Evolutionary conservation across 2,888 invertebrate species (phyloP).

Genomic region (Fissipunctia ypsillon): DNA sequence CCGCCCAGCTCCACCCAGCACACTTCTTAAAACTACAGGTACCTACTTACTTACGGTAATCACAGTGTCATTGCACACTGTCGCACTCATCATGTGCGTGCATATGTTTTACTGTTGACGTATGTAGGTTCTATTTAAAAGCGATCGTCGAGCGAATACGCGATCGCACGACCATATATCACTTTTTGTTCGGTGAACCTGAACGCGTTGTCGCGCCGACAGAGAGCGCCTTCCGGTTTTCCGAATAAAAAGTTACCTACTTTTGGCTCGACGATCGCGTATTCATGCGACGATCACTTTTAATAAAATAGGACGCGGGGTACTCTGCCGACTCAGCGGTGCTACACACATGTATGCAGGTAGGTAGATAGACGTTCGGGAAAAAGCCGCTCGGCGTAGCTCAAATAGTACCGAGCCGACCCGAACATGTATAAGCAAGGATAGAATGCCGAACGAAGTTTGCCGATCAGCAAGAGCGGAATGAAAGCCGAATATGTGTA

Average conservation of each 20-base stretch:
- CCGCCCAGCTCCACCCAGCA: constrained; percentile 59
- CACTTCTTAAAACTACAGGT: not conserved
- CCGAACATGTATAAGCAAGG: not conserved
- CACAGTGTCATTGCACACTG: constrained; percentile 32
- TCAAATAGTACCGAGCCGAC: not conserved
- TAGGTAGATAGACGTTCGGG: not conserved
- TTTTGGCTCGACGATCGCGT: too few relatives aligned
- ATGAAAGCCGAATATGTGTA: not conserved
- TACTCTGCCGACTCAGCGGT: not conserved
- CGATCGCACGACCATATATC: too few relatives aligned
- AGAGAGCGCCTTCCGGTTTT: too few relatives aligned
- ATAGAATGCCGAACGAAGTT: not conserved
- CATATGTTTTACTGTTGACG: not conserved
- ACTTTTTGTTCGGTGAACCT: too few relatives aligned
- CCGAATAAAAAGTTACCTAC: too few relatives aligned
- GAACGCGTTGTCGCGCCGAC: too few relatives aligned
- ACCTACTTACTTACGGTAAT: constrained; percentile 3
- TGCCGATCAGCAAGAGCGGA: too few relatives aligned
- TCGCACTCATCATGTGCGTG: not conserved
- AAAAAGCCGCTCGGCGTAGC: not conserved
- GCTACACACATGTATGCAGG: not conserved
- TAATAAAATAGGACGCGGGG: too few relatives aligned
- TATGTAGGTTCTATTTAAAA: too few relatives aligned
- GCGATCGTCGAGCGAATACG: too few relatives aligned
- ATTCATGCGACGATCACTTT: too few relatives aligned